phyloP scores from a whole-genome alignment of 2,113 vertebrate species.

The Sylvicapra grimmia region DNA sequence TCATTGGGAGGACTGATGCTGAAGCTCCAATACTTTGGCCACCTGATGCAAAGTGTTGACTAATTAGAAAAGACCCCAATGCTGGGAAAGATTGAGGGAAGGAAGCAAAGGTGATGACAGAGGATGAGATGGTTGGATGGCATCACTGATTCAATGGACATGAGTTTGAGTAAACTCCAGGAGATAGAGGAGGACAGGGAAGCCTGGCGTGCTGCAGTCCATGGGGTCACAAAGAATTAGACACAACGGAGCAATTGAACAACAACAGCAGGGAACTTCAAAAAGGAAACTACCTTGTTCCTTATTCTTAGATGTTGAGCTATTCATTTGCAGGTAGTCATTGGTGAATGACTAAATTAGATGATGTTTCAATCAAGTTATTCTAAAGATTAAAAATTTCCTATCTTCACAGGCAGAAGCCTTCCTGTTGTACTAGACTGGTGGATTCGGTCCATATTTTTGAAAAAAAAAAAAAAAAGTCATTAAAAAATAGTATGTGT shows the following conservation, averaged over 20 bases:
- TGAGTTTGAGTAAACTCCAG: background rate
- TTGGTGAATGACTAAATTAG: background rate
- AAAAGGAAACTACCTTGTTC: background rate
- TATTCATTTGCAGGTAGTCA: background rate
- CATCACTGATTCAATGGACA: background rate
- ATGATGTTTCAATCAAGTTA: background rate
- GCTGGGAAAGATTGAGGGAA: background rate
- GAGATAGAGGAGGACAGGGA: background rate
- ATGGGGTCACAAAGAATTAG: background rate
- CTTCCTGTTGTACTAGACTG: background rate
- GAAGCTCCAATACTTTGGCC: background rate
- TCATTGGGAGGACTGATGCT: background rate
- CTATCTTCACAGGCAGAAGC: background rate
- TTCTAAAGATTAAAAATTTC: background rate
- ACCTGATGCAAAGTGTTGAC: background rate
- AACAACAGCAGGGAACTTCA: background rate
- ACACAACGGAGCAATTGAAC: background rate
- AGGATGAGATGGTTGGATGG: background rate
- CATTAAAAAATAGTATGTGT: background rate
- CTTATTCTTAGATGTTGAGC: background rate
- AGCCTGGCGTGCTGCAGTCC: background rate
- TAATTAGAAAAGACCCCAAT: background rate
- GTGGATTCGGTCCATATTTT: background rate
- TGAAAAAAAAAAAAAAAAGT: background rate
- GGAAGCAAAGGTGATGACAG: background rate